Base-by-base conservation (phyloP, 2,113 vertebrate species). In the Corythaixoides concolor region DNA sequence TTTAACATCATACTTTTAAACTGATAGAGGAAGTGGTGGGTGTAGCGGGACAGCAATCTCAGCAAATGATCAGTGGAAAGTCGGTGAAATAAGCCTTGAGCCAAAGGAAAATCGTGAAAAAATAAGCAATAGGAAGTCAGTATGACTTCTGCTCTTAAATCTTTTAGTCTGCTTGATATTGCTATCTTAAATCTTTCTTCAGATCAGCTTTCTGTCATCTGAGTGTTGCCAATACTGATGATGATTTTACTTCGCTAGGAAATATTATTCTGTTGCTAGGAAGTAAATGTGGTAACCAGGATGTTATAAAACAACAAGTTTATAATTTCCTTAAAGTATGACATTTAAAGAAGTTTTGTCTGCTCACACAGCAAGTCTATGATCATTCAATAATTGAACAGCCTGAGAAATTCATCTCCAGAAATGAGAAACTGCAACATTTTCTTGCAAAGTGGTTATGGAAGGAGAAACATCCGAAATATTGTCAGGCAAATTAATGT, bases 251-350 rank as follows among this genome's bases (percentile, higher is more conserved):
- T 91, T 88, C 32, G 67, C 21, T 72, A 49, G 39, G 85, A 96
- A 94, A 84, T 91, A 92, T 76, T 96, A 50, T 90, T 80, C 72
- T 70, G 75, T 92, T 94, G 43, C 90, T 95, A 89, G 72, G 92
- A 90, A 95, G 47, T 58, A 89, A 88, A 78, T n/a, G 22, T 52
- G 15, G 82, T 77, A 86, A 92, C 37, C 69, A 93, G 43, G 43
- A 83, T 90, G 53, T 32, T 88, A 28, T 77, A 85, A 91, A 90
- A 53, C 24, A 76, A 75, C 6, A 82, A 72, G 8, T 79, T 91
- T 90, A 45, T 43, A 72, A 37, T 28, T 90, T 93, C 67, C 68
- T 94, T 88, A 60, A 83, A 84, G 12, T 13, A n/a, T 63, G 32
- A 76, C 83, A 59, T 67, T 80, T 28, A 32, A 41, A 47, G 5